These are phyloP conservation scores for Eupithecia tripunctaria DNA, from an alignment of 2,888 invertebrate genomes.

Conservation along the genomic window DNA sequence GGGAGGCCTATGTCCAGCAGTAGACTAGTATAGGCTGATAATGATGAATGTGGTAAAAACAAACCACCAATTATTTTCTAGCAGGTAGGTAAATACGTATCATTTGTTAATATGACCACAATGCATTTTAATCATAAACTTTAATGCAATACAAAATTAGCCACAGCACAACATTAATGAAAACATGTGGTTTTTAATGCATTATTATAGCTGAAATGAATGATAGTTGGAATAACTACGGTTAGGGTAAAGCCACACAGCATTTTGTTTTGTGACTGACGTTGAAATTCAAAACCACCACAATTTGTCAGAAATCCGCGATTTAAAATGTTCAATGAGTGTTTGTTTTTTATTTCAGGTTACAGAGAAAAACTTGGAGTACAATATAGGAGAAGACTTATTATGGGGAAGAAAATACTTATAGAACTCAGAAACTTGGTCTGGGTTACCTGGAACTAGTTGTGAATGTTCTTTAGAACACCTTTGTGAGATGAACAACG, in stretches of 20 bases:
- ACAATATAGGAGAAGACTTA: neutral
- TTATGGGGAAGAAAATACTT: neutral
- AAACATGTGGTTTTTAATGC: conserved; percentile 83
- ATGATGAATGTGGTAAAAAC: neutral
- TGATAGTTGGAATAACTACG: conserved; percentile 69
- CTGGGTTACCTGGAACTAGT: neutral
- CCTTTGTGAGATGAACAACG: neutral
- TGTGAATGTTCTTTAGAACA: neutral
- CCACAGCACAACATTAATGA: conserved; percentile 64
- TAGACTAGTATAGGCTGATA: no score
- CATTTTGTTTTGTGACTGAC: neutral
- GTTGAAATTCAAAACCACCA: neutral
- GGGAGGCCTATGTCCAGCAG: no score
- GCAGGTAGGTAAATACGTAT: neutral
- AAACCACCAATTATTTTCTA: neutral
- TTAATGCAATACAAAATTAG: conserved; percentile 68
- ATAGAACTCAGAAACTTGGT: neutral
- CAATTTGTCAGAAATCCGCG: neutral
- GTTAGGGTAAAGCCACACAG: conserved; percentile 45
- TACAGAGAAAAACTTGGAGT: neutral
- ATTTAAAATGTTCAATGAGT: neutral
- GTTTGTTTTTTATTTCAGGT: neutral
- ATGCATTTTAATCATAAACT: conserved; percentile 59
- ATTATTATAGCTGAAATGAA: conserved; percentile 77
- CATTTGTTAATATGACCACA: conserved; percentile 39